Percentiles rank a stretch among this genome's conserved stretches.
phyloP scores from a whole-genome alignment of 2,113 vertebrate species.

The Melanerpes aurifrons region DNA sequence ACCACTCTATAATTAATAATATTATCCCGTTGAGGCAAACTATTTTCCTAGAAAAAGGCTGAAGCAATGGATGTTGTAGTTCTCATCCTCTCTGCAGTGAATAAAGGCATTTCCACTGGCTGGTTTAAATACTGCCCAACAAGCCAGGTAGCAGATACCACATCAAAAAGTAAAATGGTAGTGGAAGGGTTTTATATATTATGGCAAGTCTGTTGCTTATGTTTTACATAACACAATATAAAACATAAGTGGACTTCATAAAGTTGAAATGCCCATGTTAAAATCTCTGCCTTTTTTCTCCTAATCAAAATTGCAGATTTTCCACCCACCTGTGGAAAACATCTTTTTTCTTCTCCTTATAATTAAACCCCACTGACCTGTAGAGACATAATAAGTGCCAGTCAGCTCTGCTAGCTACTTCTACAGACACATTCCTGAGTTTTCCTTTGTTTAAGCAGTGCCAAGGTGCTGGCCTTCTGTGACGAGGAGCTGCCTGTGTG shows the following conservation, averaged over 20 bases:
- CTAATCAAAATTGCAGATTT: not conserved
- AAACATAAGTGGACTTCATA: not conserved
- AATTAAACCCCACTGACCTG: not conserved
- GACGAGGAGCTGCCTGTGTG: not conserved
- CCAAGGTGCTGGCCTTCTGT: not conserved
- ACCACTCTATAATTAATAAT: not conserved
- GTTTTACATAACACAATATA: not conserved
- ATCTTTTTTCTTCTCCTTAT: fast-evolving
- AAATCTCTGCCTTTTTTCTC: not conserved
- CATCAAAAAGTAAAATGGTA: constrained; percentile 1
- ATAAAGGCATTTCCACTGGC: not conserved
- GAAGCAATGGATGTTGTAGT: not conserved
- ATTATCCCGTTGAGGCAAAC: not conserved
- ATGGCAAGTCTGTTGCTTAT: not conserved
- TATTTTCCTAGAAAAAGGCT: not conserved
- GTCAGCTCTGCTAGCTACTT: not conserved
- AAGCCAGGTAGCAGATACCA: not conserved
- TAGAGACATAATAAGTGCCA: not conserved
- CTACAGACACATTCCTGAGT: not conserved
- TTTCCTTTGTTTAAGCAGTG: not conserved
- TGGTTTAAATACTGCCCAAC: not conserved
- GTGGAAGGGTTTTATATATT: not conserved
- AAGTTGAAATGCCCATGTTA: not conserved
- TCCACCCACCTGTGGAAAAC: not conserved
- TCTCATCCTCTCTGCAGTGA: not conserved